These are phyloP conservation scores for Callipepla californica DNA, from an alignment of 2,113 vertebrate species.

Conservation along the genomic window DNA sequence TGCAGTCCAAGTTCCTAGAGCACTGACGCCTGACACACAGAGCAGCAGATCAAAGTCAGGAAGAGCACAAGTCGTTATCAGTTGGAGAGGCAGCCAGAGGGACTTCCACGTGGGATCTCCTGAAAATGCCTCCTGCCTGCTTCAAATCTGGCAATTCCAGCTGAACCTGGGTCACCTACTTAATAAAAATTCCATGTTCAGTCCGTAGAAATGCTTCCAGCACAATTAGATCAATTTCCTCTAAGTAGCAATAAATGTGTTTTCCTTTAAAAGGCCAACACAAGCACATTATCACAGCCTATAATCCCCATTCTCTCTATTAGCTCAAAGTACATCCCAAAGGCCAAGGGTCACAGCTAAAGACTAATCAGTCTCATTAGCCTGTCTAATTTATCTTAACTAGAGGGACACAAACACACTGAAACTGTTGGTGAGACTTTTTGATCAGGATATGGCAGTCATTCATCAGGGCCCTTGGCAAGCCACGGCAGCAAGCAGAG, in stretches of 20 bases:
- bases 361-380: slow-evolving; percentile 89
- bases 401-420: slow-evolving; percentile 81
- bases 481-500: slow-evolving; percentile 81
- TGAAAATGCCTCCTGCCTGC: slow-evolving; percentile 81
- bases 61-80: slow-evolving; percentile 50
- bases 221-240: slow-evolving; percentile 99
- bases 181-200: slow-evolving; percentile 97
- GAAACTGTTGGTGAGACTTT: slow-evolving; percentile 81
- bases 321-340: slow-evolving; percentile 81
- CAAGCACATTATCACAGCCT: slow-evolving; percentile 86
- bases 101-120: slow-evolving; percentile 69
- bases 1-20: slow-evolving; percentile 54
- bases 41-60: slow-evolving; percentile 53
- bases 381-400: slow-evolving; percentile 89
- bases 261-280: slow-evolving; percentile 93
- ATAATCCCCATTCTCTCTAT: slow-evolving; percentile 84
- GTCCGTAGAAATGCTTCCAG: slow-evolving; percentile 91
- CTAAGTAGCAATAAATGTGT: slow-evolving; percentile 99
- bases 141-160: slow-evolving; percentile 84
- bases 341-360: slow-evolving; percentile 84
- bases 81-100: slow-evolving; percentile 7
- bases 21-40: not conserved
- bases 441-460: slow-evolving; percentile 79
- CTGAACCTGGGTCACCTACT: slow-evolving; percentile 83
- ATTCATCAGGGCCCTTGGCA: slow-evolving; percentile 88